A percentile compares a stretch with the other conserved stretches of the same genome.
Conservation (phyloP, 2,113 vertebrate species). For the Oryzias curvinotus region DNA sequence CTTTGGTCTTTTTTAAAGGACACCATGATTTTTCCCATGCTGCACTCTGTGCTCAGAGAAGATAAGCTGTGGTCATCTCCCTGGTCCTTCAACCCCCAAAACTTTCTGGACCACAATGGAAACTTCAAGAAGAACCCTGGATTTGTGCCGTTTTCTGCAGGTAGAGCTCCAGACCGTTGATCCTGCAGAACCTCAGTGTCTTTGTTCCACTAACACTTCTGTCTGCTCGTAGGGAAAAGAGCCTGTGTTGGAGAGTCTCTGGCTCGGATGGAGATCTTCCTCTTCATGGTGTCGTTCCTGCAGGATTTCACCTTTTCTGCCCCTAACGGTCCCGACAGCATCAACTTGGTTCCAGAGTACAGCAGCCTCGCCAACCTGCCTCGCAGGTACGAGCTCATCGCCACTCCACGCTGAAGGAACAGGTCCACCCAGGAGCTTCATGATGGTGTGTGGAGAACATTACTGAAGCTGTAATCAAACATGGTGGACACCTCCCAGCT, state of each 20-base stretch:
- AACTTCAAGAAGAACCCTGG: conserved; percentile 61
- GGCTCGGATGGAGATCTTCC: conserved; percentile 80
- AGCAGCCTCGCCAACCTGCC: conserved; percentile 67
- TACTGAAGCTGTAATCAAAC: too few species aligned
- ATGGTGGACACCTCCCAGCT: too few species aligned
- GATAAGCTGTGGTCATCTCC: conserved; percentile 53
- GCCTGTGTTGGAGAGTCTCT: conserved; percentile 76
- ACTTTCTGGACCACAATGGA: conserved; percentile 61
- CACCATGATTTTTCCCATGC: conserved; percentile 40
- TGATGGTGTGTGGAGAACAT: too few species aligned
- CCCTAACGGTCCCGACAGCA: conserved; percentile 50
- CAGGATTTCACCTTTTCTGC: conserved; percentile 72
- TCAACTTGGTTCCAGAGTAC: conserved; percentile 65
- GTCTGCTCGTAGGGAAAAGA: conserved; percentile 66
- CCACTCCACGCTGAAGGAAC: conserved; percentile 57
- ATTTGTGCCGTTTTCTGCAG: conserved; percentile 60
- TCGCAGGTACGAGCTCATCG: conserved; percentile 60
- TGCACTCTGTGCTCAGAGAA: conserved; percentile 63
- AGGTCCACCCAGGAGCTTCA: background rate
- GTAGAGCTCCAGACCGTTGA: conserved; percentile 20
- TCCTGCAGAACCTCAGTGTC: background rate
- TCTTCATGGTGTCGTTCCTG: conserved; percentile 74
- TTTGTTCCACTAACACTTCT: background rate
- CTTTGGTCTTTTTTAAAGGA: conserved; percentile 26
- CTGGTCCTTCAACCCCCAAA: conserved; percentile 48